Evolutionary conservation across 2,797 vertebrate genomes (phyloP).

Genomic region (Paguma larvata): DNA sequence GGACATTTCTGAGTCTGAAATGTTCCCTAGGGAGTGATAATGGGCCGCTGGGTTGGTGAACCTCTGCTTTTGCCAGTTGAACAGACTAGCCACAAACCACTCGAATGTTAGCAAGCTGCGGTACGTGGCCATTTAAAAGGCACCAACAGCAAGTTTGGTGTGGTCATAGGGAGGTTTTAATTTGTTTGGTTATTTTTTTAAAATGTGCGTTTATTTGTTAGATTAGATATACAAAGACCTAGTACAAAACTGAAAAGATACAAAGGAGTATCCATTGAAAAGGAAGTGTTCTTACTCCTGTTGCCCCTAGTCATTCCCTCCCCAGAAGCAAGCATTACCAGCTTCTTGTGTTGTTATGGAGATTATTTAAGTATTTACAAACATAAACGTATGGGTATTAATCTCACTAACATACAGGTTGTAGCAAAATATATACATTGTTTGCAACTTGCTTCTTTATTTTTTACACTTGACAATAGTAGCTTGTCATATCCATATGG

Average conservation of each 20-base stretch:
- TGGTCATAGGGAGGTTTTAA: not conserved
- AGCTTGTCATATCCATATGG: conserved; percentile 1
- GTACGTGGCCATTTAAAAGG: not conserved
- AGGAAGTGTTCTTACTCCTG: not conserved
- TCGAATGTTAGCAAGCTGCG: not conserved
- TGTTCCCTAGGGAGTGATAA: not conserved
- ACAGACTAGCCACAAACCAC: not conserved
- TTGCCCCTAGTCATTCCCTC: not conserved
- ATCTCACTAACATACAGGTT: not conserved
- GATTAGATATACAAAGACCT: not conserved
- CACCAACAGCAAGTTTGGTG: not conserved
- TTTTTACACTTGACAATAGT: conserved; percentile 19
- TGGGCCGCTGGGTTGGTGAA: not conserved
- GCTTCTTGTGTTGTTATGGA: not conserved
- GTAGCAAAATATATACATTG: not conserved
- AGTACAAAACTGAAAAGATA: not conserved
- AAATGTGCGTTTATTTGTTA: conserved; percentile 33
- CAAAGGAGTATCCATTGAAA: not conserved
- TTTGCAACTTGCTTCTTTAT: conserved; percentile 52
- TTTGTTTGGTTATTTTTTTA: not conserved
- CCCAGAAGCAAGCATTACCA: not conserved
- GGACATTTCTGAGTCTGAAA: conserved; percentile 42
- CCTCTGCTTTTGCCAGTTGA: conserved; percentile 7
- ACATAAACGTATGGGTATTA: not conserved
- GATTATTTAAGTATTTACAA: conserved; percentile 35